Conservation (phyloP, 2,888 invertebrate genomes). For the Morpho deidamia region DNA sequence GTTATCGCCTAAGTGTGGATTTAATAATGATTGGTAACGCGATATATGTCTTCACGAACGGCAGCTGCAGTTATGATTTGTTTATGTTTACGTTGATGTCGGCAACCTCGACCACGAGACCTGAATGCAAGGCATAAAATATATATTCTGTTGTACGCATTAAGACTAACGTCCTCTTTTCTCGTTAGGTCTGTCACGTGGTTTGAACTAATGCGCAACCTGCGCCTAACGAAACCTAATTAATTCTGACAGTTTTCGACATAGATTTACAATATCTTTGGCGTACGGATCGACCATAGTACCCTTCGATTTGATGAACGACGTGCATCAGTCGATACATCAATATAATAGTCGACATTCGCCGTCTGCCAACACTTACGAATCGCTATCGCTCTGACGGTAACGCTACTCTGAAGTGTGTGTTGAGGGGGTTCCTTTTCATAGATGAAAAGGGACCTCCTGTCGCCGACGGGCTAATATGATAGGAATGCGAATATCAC, state of each 20-base stretch:
- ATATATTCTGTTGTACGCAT: slow-evolving; percentile 9
- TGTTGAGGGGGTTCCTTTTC: no score
- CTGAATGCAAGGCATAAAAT: slow-evolving; percentile 12
- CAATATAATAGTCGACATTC: slow-evolving; percentile 30
- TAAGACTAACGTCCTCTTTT: slow-evolving; percentile 14
- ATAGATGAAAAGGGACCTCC: neutral
- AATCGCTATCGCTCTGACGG: slow-evolving; percentile 15
- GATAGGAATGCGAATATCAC: slow-evolving; percentile 62
- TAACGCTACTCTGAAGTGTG: no score
- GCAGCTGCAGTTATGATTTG: slow-evolving; percentile 13
- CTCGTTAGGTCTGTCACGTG: slow-evolving; percentile 29
- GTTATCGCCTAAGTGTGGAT: no score
- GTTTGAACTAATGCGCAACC: slow-evolving; percentile 27
- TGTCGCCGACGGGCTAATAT: slow-evolving; percentile 47
- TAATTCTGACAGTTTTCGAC: slow-evolving; percentile 40
- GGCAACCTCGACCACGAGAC: slow-evolving; percentile 20
- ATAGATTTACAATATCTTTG: no score
- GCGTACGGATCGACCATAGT: no score
- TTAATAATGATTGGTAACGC: no score
- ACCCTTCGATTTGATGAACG: no score
- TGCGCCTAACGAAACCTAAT: slow-evolving; percentile 45
- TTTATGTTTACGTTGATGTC: slow-evolving; percentile 35
- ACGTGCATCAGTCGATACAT: neutral
- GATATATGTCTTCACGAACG: neutral
- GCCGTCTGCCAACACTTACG: slow-evolving; percentile 37